phyloP scores from a whole-genome alignment of 2,888 invertebrate species.

The Agriopis leucophaearia region DNA sequence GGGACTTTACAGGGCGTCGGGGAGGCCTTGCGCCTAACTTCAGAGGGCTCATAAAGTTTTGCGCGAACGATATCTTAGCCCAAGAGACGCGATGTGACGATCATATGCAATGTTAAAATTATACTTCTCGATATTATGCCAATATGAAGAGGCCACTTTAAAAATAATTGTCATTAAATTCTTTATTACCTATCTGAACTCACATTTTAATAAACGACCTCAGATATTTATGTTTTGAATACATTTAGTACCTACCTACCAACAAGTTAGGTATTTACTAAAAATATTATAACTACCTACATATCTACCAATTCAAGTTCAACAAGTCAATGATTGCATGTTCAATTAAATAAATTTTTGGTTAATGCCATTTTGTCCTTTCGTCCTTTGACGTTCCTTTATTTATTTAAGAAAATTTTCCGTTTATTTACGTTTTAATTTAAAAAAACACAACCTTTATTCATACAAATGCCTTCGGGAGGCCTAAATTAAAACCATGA shows the following conservation, averaged over 20 bases:
- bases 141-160: background rate
- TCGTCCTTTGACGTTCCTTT: constrained; percentile 15
- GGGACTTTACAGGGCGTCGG: too few species aligned
- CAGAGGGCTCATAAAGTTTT: too few species aligned
- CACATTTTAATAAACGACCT: constrained; percentile 2
- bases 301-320: too few species aligned
- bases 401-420: background rate
- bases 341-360: constrained; percentile 4
- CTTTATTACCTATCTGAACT: background rate
- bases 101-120: too few species aligned
- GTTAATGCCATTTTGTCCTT: constrained; percentile 23
- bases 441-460: too few species aligned
- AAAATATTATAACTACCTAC: background rate
- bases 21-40: too few species aligned
- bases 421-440: background rate
- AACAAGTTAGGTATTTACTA: background rate
- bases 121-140: too few species aligned
- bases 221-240: background rate
- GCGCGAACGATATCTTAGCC: too few species aligned
- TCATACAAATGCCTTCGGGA: too few species aligned
- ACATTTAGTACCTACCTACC: background rate
- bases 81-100: too few species aligned
- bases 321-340: constrained; percentile 4
- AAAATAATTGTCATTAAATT: too few species aligned
- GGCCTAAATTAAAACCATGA: too few species aligned